Percentiles rank a stretch among this genome's conserved stretches.
These are phyloP conservation scores for Oscheius sp. DNA, from an alignment of 2,888 invertebrate species.

Conservation along the genomic window DNA sequence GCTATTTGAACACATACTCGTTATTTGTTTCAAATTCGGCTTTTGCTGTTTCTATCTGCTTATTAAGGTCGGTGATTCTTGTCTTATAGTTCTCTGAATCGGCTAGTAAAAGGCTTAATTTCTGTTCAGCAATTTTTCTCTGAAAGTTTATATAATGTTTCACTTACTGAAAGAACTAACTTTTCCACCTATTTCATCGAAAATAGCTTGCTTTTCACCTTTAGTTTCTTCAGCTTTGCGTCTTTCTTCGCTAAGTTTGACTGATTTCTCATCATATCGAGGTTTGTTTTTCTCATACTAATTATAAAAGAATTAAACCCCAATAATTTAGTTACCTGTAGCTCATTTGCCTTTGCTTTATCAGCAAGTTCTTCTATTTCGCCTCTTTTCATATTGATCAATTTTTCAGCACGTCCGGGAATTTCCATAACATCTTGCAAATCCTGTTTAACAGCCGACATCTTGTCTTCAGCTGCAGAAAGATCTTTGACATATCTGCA, in stretches of 20 bases:
- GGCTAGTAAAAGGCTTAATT: too few species aligned
- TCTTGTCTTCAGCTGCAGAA: background rate
- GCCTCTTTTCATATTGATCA: slow-evolving; percentile 41
- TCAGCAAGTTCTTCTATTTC: slow-evolving; percentile 74
- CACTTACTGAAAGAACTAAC: background rate
- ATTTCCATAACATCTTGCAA: slow-evolving; percentile 35
- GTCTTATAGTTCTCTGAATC: too few species aligned
- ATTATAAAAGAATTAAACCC: too few species aligned
- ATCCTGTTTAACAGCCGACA: slow-evolving; percentile 7
- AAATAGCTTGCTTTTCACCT: slow-evolving; percentile 32
- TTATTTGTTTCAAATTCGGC: too few species aligned
- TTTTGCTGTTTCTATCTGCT: too few species aligned
- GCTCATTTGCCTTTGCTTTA: background rate
- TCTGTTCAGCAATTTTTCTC: background rate
- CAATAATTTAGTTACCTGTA: too few species aligned
- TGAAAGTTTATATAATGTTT: background rate
- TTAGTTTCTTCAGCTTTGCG: slow-evolving; percentile 25
- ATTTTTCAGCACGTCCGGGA: slow-evolving; percentile 49
- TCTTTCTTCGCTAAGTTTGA: background rate
- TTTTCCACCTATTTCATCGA: slow-evolving; percentile 29
- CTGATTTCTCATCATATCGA: slow-evolving; percentile 9
- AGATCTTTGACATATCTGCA: slow-evolving; percentile 22
- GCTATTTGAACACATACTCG: too few species aligned
- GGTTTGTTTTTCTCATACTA: slow-evolving; percentile 22
- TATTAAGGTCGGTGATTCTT: too few species aligned